Percentiles rank a stretch among this genome's conserved stretches.
Evolutionary conservation across 2,113 vertebrate genomes (phyloP).

Genomic region (Bufo gargarizans): DNA sequence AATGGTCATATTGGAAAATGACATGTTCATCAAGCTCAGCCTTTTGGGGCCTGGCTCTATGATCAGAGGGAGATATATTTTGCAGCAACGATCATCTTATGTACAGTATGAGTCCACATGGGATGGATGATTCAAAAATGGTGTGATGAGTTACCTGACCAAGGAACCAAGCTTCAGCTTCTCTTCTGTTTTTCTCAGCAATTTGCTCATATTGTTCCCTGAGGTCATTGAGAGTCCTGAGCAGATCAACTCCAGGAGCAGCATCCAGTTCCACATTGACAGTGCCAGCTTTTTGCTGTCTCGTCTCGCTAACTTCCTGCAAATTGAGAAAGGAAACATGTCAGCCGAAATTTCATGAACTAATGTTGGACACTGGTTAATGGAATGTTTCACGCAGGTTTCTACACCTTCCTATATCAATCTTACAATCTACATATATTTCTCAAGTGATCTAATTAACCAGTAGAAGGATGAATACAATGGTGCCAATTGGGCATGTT

Average conservation of each 20-base stretch:
- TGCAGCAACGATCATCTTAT: neutral
- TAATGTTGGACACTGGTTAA: neutral
- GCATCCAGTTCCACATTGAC: constrained; percentile 72
- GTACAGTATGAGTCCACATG: neutral
- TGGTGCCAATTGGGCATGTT: neutral
- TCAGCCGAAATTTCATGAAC: too few relatives aligned
- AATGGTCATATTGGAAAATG: neutral
- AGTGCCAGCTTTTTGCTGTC: constrained; percentile 51
- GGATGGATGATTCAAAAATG: neutral
- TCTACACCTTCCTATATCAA: neutral
- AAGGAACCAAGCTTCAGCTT: constrained; percentile 70
- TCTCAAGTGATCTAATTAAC: neutral
- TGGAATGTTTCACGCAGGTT: neutral
- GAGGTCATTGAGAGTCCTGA: constrained; percentile 64
- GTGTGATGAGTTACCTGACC: constrained; percentile 65
- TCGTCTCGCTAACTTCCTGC: constrained; percentile 66
- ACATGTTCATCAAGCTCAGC: neutral
- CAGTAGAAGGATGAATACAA: neutral
- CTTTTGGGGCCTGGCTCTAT: too few relatives aligned
- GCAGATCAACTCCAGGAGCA: constrained; percentile 61
- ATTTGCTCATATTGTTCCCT: constrained; percentile 71
- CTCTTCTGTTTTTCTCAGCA: constrained; percentile 65
- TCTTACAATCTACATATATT: neutral
- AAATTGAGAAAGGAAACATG: neutral
- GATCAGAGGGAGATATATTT: neutral